Percentiles rank a stretch among this genome's conserved stretches.
Evolutionary conservation across 2,113 vertebrate species (phyloP).

Genomic region (Semnornis frantzii): DNA sequence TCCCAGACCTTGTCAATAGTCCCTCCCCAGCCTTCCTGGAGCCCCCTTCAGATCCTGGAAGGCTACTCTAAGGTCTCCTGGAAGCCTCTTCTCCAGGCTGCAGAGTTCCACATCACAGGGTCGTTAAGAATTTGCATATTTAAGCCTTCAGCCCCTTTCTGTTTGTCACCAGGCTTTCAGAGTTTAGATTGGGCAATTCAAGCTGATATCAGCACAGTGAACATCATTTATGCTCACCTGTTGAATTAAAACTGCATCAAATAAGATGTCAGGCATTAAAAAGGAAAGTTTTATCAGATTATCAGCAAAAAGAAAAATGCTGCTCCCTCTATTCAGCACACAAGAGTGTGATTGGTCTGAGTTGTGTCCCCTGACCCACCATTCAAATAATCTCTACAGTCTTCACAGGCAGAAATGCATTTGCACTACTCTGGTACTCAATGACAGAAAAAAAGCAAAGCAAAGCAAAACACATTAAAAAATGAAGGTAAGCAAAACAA

Average conservation of each 20-base stretch:
- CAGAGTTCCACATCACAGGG: not conserved
- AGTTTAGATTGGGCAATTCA: not conserved
- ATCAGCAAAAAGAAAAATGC: not conserved
- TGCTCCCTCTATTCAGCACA: not conserved
- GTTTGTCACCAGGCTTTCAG: not conserved
- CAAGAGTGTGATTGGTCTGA: not conserved
- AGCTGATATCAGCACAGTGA: not conserved
- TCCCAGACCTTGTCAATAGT: too few relatives aligned
- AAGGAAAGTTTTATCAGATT: not conserved
- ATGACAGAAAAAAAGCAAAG: not conserved
- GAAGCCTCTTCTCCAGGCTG: too few relatives aligned
- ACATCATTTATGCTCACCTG: not conserved
- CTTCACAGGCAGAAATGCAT: not conserved
- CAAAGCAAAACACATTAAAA: not conserved
- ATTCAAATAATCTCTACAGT: not conserved
- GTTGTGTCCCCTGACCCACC: not conserved
- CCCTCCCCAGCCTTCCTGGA: too few relatives aligned
- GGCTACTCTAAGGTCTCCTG: too few relatives aligned
- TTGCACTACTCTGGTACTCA: not conserved
- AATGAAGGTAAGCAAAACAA: too few relatives aligned
- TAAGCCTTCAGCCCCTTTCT: not conserved
- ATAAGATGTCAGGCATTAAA: not conserved
- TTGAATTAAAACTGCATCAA: not conserved
- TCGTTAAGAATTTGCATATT: not conserved
- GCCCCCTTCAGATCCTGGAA: too few relatives aligned